Evolutionary conservation across 1,140 invertebrate genomes (phyloP), one percentile per base, ranked within the genome.

Genomic region (Megathymus violae): DNA sequence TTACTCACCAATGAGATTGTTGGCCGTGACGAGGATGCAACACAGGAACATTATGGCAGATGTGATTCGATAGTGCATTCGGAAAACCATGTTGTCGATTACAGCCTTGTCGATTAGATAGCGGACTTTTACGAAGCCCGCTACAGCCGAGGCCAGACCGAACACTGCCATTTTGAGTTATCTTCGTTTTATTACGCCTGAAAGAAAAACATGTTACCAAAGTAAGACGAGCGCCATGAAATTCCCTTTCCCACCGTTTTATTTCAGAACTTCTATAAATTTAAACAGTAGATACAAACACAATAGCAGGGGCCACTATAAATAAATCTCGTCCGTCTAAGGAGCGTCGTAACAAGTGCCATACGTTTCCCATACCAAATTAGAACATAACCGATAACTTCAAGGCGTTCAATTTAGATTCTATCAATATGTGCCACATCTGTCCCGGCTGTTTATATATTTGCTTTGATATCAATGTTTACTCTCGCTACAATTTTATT

Each of bases 31-130:
- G 52, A 98, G 94, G 69, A 98, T 95, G 86, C 96, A 97, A 88
- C 94, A 96, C 10, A 96, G 93, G 80, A 98, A 97, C 9, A 98
- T 92, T 71, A 97, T 95, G 27, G 97, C 95, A 17, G 96, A 95
- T 0, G 97, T 98, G 77, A 97, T 94, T 84, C 96, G 94, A 82
- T 98, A 98, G 81, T 98, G 97, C 67, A 97, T 95, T 61, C 97
- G 93, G 92, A 98, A 98, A 4, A 97, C 94, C 93, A 96, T 95
- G 83, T 97, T 97, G 91, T 98, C 97, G 74, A 97, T 97, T 62
- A 96, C 92, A 56, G 96, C 96, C 82, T 96, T 96, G 93, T 97
- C 96, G 78, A 96, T 93, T 50, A 97, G 92, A 92, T 95, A 96
- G 80, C 96, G 95, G 71, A 97, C 95, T 93, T 97, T 97, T 73